Evolutionary conservation across 2,797 vertebrate species (phyloP), one percentile per base, ranked within the genome.

Genomic region (Oophaga sylvatica): DNA sequence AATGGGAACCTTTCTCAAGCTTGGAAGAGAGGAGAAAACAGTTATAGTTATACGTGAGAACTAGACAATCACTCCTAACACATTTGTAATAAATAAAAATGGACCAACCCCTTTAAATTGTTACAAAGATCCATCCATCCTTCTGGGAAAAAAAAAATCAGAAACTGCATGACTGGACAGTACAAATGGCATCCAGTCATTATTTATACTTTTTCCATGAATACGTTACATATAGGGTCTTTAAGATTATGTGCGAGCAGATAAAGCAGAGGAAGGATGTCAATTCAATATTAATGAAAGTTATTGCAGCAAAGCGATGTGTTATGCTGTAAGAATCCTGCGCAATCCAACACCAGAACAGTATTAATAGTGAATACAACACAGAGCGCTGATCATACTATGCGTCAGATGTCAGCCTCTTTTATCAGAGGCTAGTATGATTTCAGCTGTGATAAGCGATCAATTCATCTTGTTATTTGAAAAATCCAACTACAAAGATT

Each of bases 351-450:
- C 89, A 94, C 93, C 95, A 94, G 92, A 31, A 91, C 94, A 92
- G 93, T 94, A 93, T 92, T 95, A 95, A 93, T 87, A 90, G 93
- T 94, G 92, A 92, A 94, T 98, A 97, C 98, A 96, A 95, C 93
- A 95, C 92, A 95, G 95, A 94, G 94, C 92, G 95, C 89, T 94
- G 94, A 95, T 94, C 93, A 94, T 94, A 96, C 95, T 99, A 99
- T 91, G 97, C 97, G 96, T 99, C 98, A 93, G 97, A 96, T 95
- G 97, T 97, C 94, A 97, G 97, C 95, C 97, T 97, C 93, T 99
- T 97, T 97, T 98, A 96, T 98, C 97, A 96, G 98, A 99, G 97
- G 97, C 96, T 99, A 97, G 97, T 94, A 94, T 97, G 97, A 98
- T 98, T 96, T 99, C 96, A 96, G 98, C 98, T 99, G 94, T 98